phyloP scores from a whole-genome alignment of 2,888 invertebrate genomes.

The Stegophylla sp. region DNA sequence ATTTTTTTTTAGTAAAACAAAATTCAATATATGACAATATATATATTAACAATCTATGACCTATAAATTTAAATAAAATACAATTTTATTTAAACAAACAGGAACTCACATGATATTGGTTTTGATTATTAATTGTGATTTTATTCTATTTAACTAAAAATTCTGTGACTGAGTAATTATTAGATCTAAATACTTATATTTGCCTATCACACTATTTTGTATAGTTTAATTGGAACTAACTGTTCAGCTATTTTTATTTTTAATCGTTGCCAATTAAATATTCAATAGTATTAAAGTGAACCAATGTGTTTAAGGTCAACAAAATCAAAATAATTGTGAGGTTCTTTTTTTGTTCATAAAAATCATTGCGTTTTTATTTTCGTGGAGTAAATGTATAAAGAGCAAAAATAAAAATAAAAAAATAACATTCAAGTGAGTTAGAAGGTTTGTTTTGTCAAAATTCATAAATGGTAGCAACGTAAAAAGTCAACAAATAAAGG shows the following conservation, averaged over 20 bases:
- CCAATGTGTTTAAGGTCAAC: constrained; percentile 39
- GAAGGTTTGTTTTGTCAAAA: constrained; percentile 28
- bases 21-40: neutral
- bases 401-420: constrained; percentile 22
- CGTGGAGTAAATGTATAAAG: neutral
- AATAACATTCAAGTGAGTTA: constrained; percentile 47
- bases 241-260: constrained; percentile 34
- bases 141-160: neutral
- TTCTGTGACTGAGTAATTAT: neutral
- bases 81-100: neutral
- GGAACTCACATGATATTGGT: neutral
- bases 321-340: constrained; percentile 28
- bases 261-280: constrained; percentile 49
- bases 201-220: constrained; percentile 20
- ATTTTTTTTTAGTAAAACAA: neutral
- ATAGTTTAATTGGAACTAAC: constrained; percentile 37
- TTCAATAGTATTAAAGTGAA: constrained; percentile 36
- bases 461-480: constrained; percentile 46
- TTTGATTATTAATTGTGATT: neutral
- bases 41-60: neutral
- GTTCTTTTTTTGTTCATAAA: constrained; percentile 6
- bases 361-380: constrained; percentile 9
- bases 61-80: neutral
- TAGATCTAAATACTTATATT: neutral
- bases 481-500: constrained; percentile 45